Base-by-base conservation (phyloP, 2,113 vertebrate genomes). In the Bubo scandiacus region DNA sequence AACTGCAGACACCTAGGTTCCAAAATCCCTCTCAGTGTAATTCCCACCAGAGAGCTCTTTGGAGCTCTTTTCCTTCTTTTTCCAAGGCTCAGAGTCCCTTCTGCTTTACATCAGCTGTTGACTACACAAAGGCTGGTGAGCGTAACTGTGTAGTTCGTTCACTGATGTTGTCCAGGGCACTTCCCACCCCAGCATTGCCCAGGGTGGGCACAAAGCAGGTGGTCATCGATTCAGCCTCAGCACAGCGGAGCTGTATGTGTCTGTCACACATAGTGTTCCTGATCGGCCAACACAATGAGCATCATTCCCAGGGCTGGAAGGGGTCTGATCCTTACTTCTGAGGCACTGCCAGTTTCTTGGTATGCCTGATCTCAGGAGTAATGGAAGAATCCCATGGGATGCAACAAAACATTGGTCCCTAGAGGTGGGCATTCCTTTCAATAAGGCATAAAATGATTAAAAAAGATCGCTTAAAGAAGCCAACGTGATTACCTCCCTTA, bases 201-300 rank as follows among this genome's bases (percentile, higher is more conserved):
- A 54, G 42, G 10, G 16, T 63, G 38, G 67, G 21, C 68, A 77
- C 47, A 81, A 43, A 71, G 26, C 43, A 84, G 34, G 55, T 40
- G 27, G 34, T 32, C 54, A 57, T 21, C 0, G 0, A 82, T 57
- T 25, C 23, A 91, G 45, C 14, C 34, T 26, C 0, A 4, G 61
- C 67, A 49, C 38, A 82, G 26, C 3, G 5, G 42, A 68, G 34
- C 15, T 61, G 3, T 9, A 5, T 42, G 15, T 25, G 42, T 23
- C 27, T 54, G 38, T 27, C 0, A 1, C 45, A 32, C 27, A 21
- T 1, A 8, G 2, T 2, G 25, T 12, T 52, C 71, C 75, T 67
- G 32, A 66, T 20, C 4, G 1, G 11, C 15, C 42, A 58, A 18
- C 20, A 36, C 15, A 36, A 65, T 11, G 8, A 92, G 20, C 15